A percentile compares a stretch with the other conserved stretches of the same genome.
These are phyloP conservation scores for Epinephelus awoara DNA, from an alignment of 2,797 vertebrate genomes.

Conservation along the genomic window DNA sequence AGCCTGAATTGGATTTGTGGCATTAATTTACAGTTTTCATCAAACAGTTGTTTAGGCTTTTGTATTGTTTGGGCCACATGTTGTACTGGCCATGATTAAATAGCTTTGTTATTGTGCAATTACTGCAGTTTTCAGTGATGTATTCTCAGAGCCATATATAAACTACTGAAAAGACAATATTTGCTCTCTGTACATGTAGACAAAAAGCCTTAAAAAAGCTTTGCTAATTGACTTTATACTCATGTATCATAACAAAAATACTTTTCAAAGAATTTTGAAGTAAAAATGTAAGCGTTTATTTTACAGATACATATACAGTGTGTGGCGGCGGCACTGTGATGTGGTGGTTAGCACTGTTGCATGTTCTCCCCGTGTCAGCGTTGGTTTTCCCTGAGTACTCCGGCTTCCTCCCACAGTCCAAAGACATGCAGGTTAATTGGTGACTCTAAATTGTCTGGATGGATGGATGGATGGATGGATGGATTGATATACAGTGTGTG, in stretches of 20 bases:
- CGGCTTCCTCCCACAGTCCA: no score
- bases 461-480: no score
- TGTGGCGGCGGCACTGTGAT: not conserved
- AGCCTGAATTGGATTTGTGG: conserved; percentile 27
- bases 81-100: conserved; percentile 16
- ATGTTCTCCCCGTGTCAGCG: no score
- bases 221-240: not conserved
- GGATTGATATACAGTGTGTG: not conserved
- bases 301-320: not conserved
- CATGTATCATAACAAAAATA: not conserved
- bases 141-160: conserved; percentile 20
- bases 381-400: no score
- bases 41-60: conserved; percentile 7
- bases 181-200: not conserved
- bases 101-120: conserved; percentile 18
- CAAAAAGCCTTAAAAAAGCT: conserved; percentile 1
- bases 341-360: no score
- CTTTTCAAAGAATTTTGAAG: not conserved
- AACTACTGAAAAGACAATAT: conserved; percentile 6
- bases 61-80: conserved; percentile 4
- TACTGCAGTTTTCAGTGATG: conserved; percentile 33
- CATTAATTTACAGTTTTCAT: conserved; percentile 33
- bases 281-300: not conserved
- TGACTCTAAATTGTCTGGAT: no score
- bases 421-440: no score